Evolutionary conservation across 2,888 invertebrate genomes (phyloP).

Genomic region (Neoaliturus tenellus): DNA sequence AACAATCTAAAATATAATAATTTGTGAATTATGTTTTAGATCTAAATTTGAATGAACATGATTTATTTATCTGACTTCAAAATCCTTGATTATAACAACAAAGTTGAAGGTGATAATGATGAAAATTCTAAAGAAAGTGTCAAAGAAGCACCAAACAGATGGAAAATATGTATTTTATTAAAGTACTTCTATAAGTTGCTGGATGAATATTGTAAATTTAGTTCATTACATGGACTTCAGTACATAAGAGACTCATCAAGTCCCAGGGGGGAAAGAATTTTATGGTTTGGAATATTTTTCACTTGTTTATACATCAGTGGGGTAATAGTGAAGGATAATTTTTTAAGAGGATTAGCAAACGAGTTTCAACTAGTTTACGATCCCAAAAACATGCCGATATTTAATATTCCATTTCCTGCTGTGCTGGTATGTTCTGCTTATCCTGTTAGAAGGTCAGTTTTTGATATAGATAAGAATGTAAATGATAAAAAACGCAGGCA

Average conservation of each 20-base stretch:
- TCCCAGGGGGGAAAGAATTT: background rate
- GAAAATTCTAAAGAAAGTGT: too few relatives aligned
- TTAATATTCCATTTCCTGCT: conserved; percentile 1
- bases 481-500: background rate
- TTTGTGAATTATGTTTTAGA: too few relatives aligned
- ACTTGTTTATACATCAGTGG: background rate
- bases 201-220: background rate
- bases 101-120: too few relatives aligned
- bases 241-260: background rate
- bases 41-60: too few relatives aligned
- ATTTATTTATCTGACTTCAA: too few relatives aligned
- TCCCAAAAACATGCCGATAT: background rate
- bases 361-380: background rate
- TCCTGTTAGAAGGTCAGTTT: background rate
- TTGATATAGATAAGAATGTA: background rate
- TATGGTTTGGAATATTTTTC: background rate
- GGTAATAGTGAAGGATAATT: background rate
- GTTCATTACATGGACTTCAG: background rate
- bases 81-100: too few relatives aligned
- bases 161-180: too few relatives aligned
- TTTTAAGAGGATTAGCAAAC: background rate
- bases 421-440: background rate
- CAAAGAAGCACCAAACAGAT: too few relatives aligned
- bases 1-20: too few relatives aligned
- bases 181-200: too few relatives aligned